Base-by-base conservation (phyloP, 1,140 invertebrate genomes). In the Anadara kagoshimensis region DNA sequence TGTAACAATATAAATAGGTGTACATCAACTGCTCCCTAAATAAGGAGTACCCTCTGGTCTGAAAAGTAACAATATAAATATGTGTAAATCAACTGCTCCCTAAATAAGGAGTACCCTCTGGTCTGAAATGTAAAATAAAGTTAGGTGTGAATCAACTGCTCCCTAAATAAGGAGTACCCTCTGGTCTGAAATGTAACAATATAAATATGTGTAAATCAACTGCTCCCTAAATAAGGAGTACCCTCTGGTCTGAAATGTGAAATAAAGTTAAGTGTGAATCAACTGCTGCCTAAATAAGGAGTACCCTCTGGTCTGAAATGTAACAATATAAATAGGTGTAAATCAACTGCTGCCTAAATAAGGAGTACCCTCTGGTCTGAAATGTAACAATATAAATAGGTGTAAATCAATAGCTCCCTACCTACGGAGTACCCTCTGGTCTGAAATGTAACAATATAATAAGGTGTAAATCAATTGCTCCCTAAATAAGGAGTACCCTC, bases 41-140 rank as follows among this genome's bases (percentile, higher is more conserved):
- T n/a, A n/a, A n/a, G n/a, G n/a, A n/a, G n/a, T n/a, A n/a, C n/a
- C 84, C 84, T 20, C 82, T 85, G 45, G 84, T 85, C 43, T 79
- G 78, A 14, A 86, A 73, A 24, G 84, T 79, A 24, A 87, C 84
- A 51, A 87, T 86, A 65, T 81, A 85, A 24, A 87, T 80, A 62
- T 87, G 85, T 77, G 86, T 86, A 22, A 78, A 29, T 69, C 82
- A 87, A 79, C 86, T 86, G 10, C 86, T 85, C 66, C 67, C 61
- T 22, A 83, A 86, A 73, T 87, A 87, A n/a, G 86, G 86, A n/a
- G 86, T 87, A 20, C 79, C 86, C 56, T 80, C 82, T 20, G 86
- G 86, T 14, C 73, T 75, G 56, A 54, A 69, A 74, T 43, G 58
- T 11, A n/a, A 56, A n/a, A n/a, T 49, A 12, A n/a, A 12, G n/a